Base-by-base conservation (phyloP, 2,113 vertebrate species). In the Psettodes erumei region DNA sequence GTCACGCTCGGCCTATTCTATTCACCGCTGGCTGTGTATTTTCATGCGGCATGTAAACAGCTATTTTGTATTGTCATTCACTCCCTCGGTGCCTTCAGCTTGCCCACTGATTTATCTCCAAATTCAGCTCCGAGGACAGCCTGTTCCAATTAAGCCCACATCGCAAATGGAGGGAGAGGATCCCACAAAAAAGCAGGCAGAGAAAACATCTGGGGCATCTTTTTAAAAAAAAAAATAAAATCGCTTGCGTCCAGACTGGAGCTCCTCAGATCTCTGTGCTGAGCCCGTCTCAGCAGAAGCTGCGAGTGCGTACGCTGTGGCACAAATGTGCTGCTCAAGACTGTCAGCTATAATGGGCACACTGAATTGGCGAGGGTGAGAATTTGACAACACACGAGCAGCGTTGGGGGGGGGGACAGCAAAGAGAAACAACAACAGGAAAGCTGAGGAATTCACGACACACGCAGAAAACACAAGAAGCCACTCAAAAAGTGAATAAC, bases 111-210 rank as follows among this genome's bases (percentile, higher is more conserved):
- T 61, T 76, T 37, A 42, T 47, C 76, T 43, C 83, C 73, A 76
- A 13, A 72, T 59, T 67, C 16, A 54, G 77, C 67, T 82, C 58
- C 0, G 54, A 84, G 70, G 61, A 89, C 78, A 70, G 47, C 47
- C 61, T 84, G 67, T 67, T 81, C 78, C 73, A 80, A 88, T 90
- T 87, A 86, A 68, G 32, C 25, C 33, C 37, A 53, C 64, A 75
- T 86, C 71, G 67, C 10, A 70, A 79, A 83, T 67, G 47, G 47
- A 74, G 12, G 47, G 16, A 69, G 42, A 66, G 60, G 68, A 79
- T 76, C 43, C 33, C 71, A 83, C 68, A 80, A 79, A 76, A 68
- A 63, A 37, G 23, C n/a, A 35, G 56, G 48, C 55, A 61, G 59
- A 67, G 77, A 75, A 18, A 76, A 84, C 75, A 82, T 78, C 68